phyloP scores from a whole-genome alignment of 2,888 invertebrate genomes.

The Lepetodrilus schrolli region DNA sequence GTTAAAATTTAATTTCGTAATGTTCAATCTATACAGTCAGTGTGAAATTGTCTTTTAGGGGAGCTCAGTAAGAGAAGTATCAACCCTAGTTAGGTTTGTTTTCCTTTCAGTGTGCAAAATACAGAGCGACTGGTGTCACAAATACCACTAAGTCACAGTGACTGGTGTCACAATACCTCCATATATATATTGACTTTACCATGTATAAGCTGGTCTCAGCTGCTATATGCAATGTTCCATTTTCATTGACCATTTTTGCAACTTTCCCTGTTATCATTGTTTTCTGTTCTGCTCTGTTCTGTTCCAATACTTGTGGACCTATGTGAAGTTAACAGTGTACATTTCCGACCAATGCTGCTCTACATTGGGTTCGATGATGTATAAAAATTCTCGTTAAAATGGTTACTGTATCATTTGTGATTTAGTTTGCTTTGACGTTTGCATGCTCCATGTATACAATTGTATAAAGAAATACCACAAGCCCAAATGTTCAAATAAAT shows the following conservation, averaged over 20 bases:
- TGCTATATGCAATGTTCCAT: constrained; percentile 11
- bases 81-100: too few species aligned
- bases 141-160: too few species aligned
- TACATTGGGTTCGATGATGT: not conserved
- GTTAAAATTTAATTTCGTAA: too few species aligned
- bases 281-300: constrained; percentile 17
- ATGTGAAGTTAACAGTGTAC: not conserved
- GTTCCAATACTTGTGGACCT: constrained; percentile 2
- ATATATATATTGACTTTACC: too few species aligned
- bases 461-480: constrained; percentile 23
- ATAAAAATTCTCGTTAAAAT: constrained; percentile 13
- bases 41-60: too few species aligned
- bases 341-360: constrained; percentile 1
- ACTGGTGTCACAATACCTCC: too few species aligned
- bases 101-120: too few species aligned
- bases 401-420: constrained; percentile 24
- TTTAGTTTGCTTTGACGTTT: constrained; percentile 25
- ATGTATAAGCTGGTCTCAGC: too few species aligned
- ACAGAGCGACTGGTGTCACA: too few species aligned
- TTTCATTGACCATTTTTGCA: constrained; percentile 14
- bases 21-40: too few species aligned
- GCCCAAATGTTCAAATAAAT: constrained; percentile 25
- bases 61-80: too few species aligned
- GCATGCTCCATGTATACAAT: constrained; percentile 24
- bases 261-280: too few species aligned